phyloP scores from a whole-genome alignment of 2,888 invertebrate species.

The Hipparchia semele region DNA sequence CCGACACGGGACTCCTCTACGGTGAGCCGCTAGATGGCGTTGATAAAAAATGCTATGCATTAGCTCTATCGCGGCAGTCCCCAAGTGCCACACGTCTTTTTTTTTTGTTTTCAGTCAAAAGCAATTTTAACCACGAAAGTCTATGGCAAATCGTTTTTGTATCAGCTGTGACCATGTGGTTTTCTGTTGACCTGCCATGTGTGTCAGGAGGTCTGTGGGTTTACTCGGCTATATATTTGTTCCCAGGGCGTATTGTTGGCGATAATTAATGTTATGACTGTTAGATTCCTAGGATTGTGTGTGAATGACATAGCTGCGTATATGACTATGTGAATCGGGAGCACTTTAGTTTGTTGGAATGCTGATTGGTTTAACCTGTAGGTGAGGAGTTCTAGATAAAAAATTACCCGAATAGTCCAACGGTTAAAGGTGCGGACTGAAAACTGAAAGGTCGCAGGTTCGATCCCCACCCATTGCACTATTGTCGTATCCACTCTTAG shows the following conservation, averaged over 20 bases:
- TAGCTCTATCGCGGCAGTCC: no score
- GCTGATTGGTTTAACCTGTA: neutral
- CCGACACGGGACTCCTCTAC: no score
- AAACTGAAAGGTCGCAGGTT: no score
- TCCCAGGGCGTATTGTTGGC: conserved; percentile 69
- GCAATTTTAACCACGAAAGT: neutral
- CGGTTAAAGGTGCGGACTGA: no score
- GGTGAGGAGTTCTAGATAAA: no score
- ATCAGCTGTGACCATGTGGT: conserved; percentile 38
- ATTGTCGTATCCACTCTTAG: no score
- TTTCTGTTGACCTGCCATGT: conserved; percentile 53
- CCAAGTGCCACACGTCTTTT: no score
- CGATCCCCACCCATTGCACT: no score
- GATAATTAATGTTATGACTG: conserved; percentile 62
- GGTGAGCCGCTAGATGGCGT: no score
- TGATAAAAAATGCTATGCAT: no score
- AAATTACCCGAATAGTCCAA: no score
- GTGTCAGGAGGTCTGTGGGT: conserved; percentile 76
- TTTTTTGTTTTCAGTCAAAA: no score
- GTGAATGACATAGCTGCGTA: conserved; percentile 51
- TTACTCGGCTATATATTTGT: conserved; percentile 55
- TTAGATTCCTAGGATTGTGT: conserved; percentile 64
- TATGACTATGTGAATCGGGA: conserved; percentile 33
- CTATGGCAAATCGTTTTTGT: neutral
- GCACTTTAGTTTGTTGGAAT: conserved; percentile 3